Evolutionary conservation across 1,140 invertebrate genomes (phyloP), one percentile per base, ranked within the genome.

Genomic region (Coptotermes formosanus): DNA sequence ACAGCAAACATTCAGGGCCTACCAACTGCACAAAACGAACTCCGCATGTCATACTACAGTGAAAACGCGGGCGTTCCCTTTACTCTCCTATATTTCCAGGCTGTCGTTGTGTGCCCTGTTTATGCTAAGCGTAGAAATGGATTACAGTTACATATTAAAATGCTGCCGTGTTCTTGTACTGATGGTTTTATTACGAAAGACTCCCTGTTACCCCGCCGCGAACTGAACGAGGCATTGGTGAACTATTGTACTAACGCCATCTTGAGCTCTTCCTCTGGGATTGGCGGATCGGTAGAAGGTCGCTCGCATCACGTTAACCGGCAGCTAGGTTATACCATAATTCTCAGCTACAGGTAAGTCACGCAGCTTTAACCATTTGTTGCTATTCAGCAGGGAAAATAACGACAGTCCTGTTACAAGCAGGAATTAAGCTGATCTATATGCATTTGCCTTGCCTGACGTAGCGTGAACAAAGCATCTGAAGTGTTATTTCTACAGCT

Each of bases 181-280:
- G 45, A 48, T 48, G 0, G 14, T 48, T 48, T 48, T 48, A 16
- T 9, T 48, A 48, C 11, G 52, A 21, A 55, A 4, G 14, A 16
- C 19, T 12, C 19, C 11, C 19, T 55, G 52, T 75, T 75, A 9
- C n/a, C n/a, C 9, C 64, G 0, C 64, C n/a, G 14, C 6, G 14
- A 75, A 30, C 7, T 75, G n/a, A 25, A n/a, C 25, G 64, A n/a
- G 25, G 1, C n/a, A 75, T 75, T 75, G 64, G n/a, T 75, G 64
- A 75, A 75, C 25, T 30, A 75, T 75, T 75, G 64, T 30, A 75
- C 38, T 38, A 38, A n/a, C 64, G n/a, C 64, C 64, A 75, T 75
- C 64, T 75, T n/a, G 64, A 75, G 64, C 64, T 30, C 64, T 75
- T 75, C 64, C 25, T 75, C n/a, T n/a, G n/a, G 64, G 64, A 75